Base-by-base conservation (phyloP, 2,113 vertebrate genomes). In the Oceanites oceanicus region DNA sequence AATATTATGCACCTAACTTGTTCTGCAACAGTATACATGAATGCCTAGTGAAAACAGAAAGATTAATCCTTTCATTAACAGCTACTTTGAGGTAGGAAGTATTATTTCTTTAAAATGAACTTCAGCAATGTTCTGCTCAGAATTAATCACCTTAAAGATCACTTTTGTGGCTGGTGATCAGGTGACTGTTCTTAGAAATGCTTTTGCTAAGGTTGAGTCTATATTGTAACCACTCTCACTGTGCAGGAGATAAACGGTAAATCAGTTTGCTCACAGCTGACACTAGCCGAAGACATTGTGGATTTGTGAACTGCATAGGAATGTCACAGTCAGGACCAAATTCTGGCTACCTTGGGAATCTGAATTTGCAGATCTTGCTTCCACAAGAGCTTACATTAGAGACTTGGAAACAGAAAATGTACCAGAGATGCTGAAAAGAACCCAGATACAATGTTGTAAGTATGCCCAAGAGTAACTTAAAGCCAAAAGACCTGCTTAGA, bases 401-500 rank as follows among this genome's bases (percentile, higher is more conserved):
- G 34, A 62, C 34, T 3, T 42, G 23, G 61, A 87, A 89, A 52
- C 13, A 84, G 75, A 79, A 80, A 38, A 81, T 7, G 15, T 44
- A 65, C 21, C 55, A 40, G 47, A 75, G 65, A 59, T 74, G 65
- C 59, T 44, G 36, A 73, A 66, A 74, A 72, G 77, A 29, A 2
- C 8, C 29, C 79, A 40, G 59, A 50, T 45, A 59, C n/a, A 15
- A 25, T 0, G 14, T 23, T 71, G 3, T 59, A 84, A 97, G 47
- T 13, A 23, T 67, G 56, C 70, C 86, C 86, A 86, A 63, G 86
- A 47, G 76, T n/a, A 80, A 89, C 68, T 74, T 84, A 86, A 95
- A 96, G 68, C 56, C n/a, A n/a, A 36, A 81, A 89, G 89, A 81
- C 38, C 65, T 81, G 89, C 83, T 95, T 81, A 72, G 83, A 91